Evolutionary conservation across 1,140 invertebrate species (phyloP).

Genomic region (Laupala kohalensis): DNA sequence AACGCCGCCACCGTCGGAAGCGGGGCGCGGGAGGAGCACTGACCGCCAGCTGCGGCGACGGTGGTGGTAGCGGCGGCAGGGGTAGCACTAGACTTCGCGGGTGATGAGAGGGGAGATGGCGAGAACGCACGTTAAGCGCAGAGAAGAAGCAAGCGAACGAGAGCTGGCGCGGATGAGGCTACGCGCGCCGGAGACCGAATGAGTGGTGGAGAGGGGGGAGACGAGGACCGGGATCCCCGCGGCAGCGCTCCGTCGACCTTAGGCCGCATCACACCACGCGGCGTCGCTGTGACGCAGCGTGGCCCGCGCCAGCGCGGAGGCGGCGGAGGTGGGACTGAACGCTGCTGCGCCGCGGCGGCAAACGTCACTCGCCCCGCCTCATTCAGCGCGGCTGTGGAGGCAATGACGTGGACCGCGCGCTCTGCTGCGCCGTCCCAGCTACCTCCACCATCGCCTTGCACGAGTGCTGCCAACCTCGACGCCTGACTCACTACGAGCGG

Average conservation of each 20-base stretch:
- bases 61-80: too few relatives aligned
- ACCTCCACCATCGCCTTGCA: too few relatives aligned
- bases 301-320: too few relatives aligned
- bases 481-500: background rate
- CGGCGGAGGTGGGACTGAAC: too few relatives aligned
- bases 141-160: too few relatives aligned
- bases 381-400: too few relatives aligned
- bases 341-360: background rate
- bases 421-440: background rate
- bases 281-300: background rate
- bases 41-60: background rate
- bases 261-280: background rate
- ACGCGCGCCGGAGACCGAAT: too few relatives aligned
- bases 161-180: too few relatives aligned
- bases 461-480: background rate
- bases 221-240: background rate
- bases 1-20: background rate
- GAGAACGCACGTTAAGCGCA: too few relatives aligned
- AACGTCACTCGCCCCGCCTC: background rate
- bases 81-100: too few relatives aligned
- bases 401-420: too few relatives aligned
- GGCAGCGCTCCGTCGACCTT: background rate
- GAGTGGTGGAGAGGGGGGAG: background rate
- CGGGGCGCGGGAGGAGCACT: background rate
- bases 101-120: too few relatives aligned